phyloP scores from a whole-genome alignment of 1,140 invertebrate genomes.

The Eueides isabella region DNA sequence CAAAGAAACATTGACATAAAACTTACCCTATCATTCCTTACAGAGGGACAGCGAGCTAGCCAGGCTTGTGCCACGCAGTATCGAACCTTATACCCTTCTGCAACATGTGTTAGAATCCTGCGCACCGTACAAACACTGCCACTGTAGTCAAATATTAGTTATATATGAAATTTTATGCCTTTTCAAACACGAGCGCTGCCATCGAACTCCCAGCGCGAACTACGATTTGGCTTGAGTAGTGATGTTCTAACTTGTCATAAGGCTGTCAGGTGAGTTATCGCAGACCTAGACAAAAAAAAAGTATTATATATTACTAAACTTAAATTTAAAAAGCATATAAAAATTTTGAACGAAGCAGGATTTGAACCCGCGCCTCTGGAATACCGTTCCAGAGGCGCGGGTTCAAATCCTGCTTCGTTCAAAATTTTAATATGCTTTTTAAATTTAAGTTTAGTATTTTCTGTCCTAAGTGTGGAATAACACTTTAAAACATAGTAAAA shows the following conservation, averaged over 20 bases:
- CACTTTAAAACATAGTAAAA: too few species aligned
- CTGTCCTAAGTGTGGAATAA: too few species aligned
- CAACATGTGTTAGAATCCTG: slow-evolving; percentile 71
- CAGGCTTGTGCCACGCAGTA: slow-evolving; percentile 75
- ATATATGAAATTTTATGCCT: slow-evolving; percentile 19
- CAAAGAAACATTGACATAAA: neutral
- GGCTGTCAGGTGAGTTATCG: neutral
- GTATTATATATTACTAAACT: neutral
- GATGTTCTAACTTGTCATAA: slow-evolving; percentile 31
- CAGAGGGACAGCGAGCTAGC: slow-evolving; percentile 64
- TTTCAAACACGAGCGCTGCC: slow-evolving; percentile 56
- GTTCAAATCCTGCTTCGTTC: too few species aligned
- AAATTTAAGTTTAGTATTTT: too few species aligned
- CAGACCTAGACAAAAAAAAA: neutral
- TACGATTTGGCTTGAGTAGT: slow-evolving; percentile 48
- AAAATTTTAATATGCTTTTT: too few species aligned
- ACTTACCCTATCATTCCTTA: slow-evolving; percentile 74
- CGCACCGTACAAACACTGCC: slow-evolving; percentile 42
- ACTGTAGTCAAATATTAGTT: slow-evolving; percentile 35
- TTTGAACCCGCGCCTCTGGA: too few species aligned
- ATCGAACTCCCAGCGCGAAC: slow-evolving; percentile 51
- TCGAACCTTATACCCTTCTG: slow-evolving; percentile 68
- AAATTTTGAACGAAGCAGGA: too few species aligned
- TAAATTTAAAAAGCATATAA: too few species aligned
- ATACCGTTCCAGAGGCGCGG: too few species aligned